These are phyloP conservation scores for Melinaea menophilus DNA, from an alignment of 2,888 invertebrate species.

Conservation along the genomic window DNA sequence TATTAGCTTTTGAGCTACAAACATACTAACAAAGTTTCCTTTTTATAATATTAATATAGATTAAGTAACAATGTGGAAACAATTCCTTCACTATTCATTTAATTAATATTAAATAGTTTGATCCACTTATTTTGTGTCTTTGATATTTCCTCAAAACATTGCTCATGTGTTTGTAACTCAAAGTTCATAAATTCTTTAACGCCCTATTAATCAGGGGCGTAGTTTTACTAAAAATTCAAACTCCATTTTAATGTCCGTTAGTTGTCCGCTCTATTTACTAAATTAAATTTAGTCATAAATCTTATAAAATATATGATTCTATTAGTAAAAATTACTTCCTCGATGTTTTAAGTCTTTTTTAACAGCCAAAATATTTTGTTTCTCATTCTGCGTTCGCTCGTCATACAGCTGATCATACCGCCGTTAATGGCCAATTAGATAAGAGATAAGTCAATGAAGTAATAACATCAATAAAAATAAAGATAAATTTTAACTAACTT, in stretches of 20 bases:
- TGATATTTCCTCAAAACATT: background rate
- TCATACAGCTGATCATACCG: no score
- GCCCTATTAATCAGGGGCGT: constrained; percentile 3
- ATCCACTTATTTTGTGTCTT: background rate
- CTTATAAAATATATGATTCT: background rate
- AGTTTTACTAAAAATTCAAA: background rate
- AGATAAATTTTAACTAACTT: background rate
- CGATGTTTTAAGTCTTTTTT: no score
- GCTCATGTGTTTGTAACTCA: background rate
- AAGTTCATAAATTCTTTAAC: constrained; percentile 11
- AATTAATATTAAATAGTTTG: background rate
- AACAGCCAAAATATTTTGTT: no score
- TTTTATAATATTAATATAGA: no score
- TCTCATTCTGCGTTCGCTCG: no score
- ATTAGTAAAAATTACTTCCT: background rate
- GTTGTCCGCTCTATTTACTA: background rate
- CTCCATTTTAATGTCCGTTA: constrained; percentile 4
- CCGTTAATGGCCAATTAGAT: background rate
- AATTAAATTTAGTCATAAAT: background rate
- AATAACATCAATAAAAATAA: constrained; percentile 6
- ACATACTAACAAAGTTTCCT: no score
- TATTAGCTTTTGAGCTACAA: no score
- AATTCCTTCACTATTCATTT: no score
- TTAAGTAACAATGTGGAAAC: no score
- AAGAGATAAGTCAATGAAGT: constrained; percentile 1